Conservation (phyloP, 2,888 invertebrate species). For the Philhelius pedissequus region DNA sequence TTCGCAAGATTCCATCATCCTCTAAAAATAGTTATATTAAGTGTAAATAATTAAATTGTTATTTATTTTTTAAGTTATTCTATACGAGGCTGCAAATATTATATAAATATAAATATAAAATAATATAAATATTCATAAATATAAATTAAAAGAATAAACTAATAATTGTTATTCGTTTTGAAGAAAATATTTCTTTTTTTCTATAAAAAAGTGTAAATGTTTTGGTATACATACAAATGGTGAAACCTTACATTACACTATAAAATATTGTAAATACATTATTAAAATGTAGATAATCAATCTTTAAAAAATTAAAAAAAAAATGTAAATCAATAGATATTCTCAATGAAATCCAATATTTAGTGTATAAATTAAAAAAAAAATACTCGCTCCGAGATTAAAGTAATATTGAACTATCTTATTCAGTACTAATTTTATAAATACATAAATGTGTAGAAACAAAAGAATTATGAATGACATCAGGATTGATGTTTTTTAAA, state of each 20-base stretch:
- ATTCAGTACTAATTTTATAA: conserved; percentile 57
- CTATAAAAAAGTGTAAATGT: conserved; percentile 33
- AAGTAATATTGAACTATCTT: conserved; percentile 45
- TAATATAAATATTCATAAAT: conserved; percentile 56
- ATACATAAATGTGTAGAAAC: background rate
- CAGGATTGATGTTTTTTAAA: background rate
- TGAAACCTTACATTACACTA: conserved; percentile 35
- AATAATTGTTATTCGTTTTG: conserved; percentile 45
- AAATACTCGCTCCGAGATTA: conserved; percentile 61
- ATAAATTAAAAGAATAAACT: conserved; percentile 9
- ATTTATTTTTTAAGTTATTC: conserved; percentile 79
- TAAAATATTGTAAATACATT: conserved; percentile 44
- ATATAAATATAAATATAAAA: background rate
- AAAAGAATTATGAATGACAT: background rate
- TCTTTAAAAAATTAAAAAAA: conserved; percentile 33
- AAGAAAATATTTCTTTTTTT: conserved; percentile 19
- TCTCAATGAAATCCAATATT: conserved; percentile 54
- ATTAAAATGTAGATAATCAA: conserved; percentile 49
- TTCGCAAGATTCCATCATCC: conserved; percentile 50
- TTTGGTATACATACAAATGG: conserved; percentile 29
- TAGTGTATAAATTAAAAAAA: conserved; percentile 20
- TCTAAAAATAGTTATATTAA: conserved; percentile 37
- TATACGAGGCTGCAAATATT: conserved; percentile 75
- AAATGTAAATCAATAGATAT: conserved; percentile 48
- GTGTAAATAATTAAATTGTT: conserved; percentile 73